Base-by-base conservation (phyloP, 2,797 vertebrate genomes). In the Urocyon cinereoargenteus region DNA sequence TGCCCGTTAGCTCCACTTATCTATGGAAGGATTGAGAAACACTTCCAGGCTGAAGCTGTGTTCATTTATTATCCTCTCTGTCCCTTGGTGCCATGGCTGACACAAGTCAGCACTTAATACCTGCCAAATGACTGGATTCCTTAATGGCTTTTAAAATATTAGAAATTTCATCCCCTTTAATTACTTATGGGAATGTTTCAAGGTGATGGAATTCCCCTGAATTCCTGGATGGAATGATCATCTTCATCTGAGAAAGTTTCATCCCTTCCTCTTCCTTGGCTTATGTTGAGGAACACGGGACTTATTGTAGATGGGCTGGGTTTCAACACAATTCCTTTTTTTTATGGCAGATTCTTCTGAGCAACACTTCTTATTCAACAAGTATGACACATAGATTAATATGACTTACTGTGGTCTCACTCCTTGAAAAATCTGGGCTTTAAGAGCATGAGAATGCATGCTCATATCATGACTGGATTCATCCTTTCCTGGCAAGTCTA, bases 1-100 rank as follows among this genome's bases (percentile, higher is more conserved):
- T 0, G 1, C 36, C 1, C 3, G 2, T 73, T 4, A 15, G 18
- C 8, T 45, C 49, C 1, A 0, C 11, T 36, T 49, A 24, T 11
- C 26, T 26, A 0, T 0, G 3, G 3, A 24, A 49, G 7, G 15
- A 15, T 1, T 5, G 7, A 62, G 40, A 51, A n/a, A 82, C 64
- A 6, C 31, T 55, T n/a, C 22, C 21, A 4, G 21, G 22, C 14
- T 13, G 0, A 2, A 14, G 24, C 45, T 0, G 2, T 2, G 6
- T 26, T 4, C 40, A 4, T 24, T 21, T 34, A 3, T 21, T 26
- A 9, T 15, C 61, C 0, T 0, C 28, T 31, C 26, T 12, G 6
- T 19, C 22, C 8, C 55, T 10, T 0, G 45, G 31, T 0, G 0
- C 77, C 1, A 0, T 4, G 19, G 14, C 51, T 24, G 89, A 21